Base-by-base conservation (phyloP, 1,140 invertebrate species). In the Dendroctonus ponderosae region DNA sequence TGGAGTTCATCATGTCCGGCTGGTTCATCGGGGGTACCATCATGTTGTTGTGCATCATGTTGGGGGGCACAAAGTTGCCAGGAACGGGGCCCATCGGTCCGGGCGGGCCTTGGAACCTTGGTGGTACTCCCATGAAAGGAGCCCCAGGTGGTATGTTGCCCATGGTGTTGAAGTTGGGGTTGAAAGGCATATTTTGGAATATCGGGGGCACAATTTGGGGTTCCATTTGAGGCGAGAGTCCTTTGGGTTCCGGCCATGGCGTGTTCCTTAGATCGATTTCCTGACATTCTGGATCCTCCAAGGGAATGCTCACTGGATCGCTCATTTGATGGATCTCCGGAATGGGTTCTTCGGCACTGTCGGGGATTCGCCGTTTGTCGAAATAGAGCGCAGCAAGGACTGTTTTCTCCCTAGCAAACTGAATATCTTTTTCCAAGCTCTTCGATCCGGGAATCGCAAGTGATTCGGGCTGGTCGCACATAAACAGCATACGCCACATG, bases 361-460 rank as follows among this genome's bases (percentile, higher is more conserved):
- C 93, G 8, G 94, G 94, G 60, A 96, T 89, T 89, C 92, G 89
- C 61, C 86, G 84, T 67, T 88, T 87, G 72, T 89, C 87, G 76
- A 95, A 94, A 78, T 94, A 96, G 2, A 97, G 79, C 2, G 92
- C 90, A 75, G 92, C 89, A 7, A 96, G 80, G 12, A 91, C 91
- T 14, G 85, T 87, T 73, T 90, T 89, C 77, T 97, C 93, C 43
- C 94, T 80, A 37, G 91, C 87, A 67, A 89, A 89, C 78, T 97
- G 94, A 59, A 94, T 88, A 52, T 91, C 86, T 72, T 89, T 92
- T 79, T 97, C 93, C 73, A 87, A 83, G 76, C 94, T 97, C 73
- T 91, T 89, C 78, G 85, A 89, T 7, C 92, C 92, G 15, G 85
- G 83, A 51, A 87, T 85, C 7, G 87, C 85, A 11, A 89, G 79